Conservation (phyloP, 2,888 invertebrate species). For the Myathropa florea region DNA sequence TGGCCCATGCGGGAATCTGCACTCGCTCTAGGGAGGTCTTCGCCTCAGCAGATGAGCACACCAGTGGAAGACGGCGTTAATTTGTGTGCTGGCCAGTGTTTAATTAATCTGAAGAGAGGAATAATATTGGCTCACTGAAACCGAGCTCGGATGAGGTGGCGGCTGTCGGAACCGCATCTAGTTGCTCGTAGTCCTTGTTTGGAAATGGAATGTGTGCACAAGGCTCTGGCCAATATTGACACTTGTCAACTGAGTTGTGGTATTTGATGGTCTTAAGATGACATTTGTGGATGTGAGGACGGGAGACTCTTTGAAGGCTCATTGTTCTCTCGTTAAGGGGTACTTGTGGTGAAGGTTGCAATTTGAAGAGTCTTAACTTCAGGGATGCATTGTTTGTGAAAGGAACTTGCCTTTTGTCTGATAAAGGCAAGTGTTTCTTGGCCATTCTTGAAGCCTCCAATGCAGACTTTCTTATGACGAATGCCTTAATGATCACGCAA, state of each 20-base stretch:
- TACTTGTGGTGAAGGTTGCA: conserved; percentile 55
- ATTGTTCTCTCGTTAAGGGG: conserved; percentile 4
- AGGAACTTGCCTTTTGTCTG: background rate
- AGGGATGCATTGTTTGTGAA: background rate
- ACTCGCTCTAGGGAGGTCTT: conserved; percentile 58
- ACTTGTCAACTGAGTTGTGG: conserved; percentile 46
- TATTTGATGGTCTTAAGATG: conserved; percentile 39
- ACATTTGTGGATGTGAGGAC: conserved; percentile 1
- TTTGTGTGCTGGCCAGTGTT: conserved; percentile 53
- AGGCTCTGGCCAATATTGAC: conserved; percentile 52
- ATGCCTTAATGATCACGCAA: too few relatives aligned
- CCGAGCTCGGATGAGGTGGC: conserved; percentile 12
- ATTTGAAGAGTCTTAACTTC: conserved; percentile 42
- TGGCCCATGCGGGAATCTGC: conserved; percentile 29
- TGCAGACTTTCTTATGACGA: too few relatives aligned
- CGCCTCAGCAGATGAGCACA: conserved; percentile 11
- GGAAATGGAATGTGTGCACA: conserved; percentile 30
- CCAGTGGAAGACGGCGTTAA: conserved; percentile 42
- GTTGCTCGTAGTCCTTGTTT: conserved; percentile 32
- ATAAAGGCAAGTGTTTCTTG: too few relatives aligned
- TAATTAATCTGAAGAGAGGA: conserved; percentile 63
- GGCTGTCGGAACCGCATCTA: background rate
- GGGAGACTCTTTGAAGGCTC: background rate
- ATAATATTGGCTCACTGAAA: conserved; percentile 61
- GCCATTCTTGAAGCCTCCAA: too few relatives aligned